Evolutionary conservation across 1,140 invertebrate species (phyloP).

Genomic region (Tetraneura akinire): DNA sequence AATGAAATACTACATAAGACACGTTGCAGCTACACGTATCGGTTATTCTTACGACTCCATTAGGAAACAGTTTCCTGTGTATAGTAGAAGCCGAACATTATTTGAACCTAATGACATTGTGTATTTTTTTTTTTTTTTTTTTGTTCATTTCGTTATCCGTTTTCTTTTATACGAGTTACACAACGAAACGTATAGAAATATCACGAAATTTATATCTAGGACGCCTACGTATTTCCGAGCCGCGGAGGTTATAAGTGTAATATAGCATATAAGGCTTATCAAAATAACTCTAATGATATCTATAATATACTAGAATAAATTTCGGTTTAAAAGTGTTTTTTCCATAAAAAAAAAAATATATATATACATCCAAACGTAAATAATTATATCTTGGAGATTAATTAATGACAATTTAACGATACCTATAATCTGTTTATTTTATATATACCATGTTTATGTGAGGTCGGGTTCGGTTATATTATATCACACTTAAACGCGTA

Average conservation of each 20-base stretch:
- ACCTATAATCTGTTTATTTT: no score
- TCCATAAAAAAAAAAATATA: no score
- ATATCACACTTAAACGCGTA: no score
- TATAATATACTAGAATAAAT: no score
- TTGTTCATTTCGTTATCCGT: constrained; percentile 4
- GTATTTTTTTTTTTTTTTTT: no score
- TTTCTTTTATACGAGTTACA: constrained; percentile 3
- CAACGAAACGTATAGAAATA: constrained; percentile 29
- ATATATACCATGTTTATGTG: no score
- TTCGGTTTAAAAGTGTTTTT: constrained; percentile 21
- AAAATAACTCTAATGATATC: constrained; percentile 4
- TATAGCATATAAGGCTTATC: constrained; percentile 8
- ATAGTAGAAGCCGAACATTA: constrained; percentile 4
- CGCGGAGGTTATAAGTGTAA: constrained; percentile 13
- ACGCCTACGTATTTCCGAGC: neutral
- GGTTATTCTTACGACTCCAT: constrained; percentile 26
- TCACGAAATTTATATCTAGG: constrained; percentile 6
- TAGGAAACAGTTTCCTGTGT: neutral
- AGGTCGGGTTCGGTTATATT: no score
- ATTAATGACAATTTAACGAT: no score
- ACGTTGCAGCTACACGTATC: neutral
- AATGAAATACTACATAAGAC: neutral
- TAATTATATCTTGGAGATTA: no score
- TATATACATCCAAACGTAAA: no score
- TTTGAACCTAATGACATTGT: constrained; percentile 24